Conservation (phyloP, 2,888 invertebrate species). For the Andrena bucephala region DNA sequence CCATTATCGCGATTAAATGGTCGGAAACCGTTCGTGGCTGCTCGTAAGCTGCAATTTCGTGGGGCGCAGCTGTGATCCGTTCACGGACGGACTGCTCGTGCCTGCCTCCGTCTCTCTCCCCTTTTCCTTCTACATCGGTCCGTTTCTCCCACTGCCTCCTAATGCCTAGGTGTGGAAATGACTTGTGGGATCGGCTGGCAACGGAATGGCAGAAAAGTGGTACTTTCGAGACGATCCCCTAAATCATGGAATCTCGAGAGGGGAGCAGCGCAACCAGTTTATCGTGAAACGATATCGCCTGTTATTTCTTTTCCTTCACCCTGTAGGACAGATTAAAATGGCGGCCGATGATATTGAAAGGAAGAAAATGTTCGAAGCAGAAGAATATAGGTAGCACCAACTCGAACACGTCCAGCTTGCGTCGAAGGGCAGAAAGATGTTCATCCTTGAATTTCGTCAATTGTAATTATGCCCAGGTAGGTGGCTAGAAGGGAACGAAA, state of each 20-base stretch:
- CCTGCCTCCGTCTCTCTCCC: slow-evolving; percentile 51
- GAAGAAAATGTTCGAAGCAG: no score
- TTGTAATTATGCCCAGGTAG: slow-evolving; percentile 79
- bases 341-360: no score
- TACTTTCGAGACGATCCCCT: slow-evolving; percentile 79
- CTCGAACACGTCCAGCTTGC: no score
- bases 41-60: slow-evolving; percentile 71
- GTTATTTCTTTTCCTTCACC: background rate
- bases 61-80: slow-evolving; percentile 73
- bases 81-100: slow-evolving; percentile 72
- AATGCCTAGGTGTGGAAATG: slow-evolving; percentile 84
- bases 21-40: slow-evolving; percentile 60
- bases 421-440: slow-evolving; percentile 17
- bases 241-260: slow-evolving; percentile 76
- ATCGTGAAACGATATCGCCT: slow-evolving; percentile 14
- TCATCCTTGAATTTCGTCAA: slow-evolving; percentile 74
- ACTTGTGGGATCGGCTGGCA: slow-evolving; percentile 82
- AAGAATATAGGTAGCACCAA: no score
- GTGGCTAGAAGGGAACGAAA: slow-evolving; percentile 53
- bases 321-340: no score
- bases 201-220: slow-evolving; percentile 80
- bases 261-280: slow-evolving; percentile 46
- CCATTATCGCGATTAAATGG: slow-evolving; percentile 73
- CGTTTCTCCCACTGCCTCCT: slow-evolving; percentile 65
- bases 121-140: slow-evolving; percentile 50